These are phyloP conservation scores for Lophochroa leadbeateri DNA, from an alignment of 2,113 vertebrate species.

Conservation along the genomic window DNA sequence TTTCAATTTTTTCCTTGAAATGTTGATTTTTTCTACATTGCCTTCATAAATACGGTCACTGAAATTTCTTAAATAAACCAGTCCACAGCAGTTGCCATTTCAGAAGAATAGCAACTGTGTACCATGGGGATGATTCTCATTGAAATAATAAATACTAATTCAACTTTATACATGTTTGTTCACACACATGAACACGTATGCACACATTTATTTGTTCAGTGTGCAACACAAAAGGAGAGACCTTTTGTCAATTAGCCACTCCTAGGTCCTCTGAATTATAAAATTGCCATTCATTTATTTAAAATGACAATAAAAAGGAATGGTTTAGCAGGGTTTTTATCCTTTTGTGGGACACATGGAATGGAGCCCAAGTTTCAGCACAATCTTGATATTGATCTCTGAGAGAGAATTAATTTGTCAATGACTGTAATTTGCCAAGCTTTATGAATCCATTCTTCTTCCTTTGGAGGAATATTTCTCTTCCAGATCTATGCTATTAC, in stretches of 20 bases:
- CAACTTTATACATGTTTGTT: not conserved
- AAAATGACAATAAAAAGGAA: slow-evolving; percentile 41
- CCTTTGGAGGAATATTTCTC: slow-evolving; percentile 52
- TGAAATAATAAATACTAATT: not conserved
- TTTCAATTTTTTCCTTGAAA: not conserved
- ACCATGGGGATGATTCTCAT: not conserved
- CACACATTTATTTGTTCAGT: not conserved
- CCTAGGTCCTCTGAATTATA: slow-evolving; percentile 17
- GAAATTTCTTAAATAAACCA: not conserved
- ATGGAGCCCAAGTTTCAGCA: slow-evolving; percentile 35
- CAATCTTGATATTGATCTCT: slow-evolving; percentile 61
- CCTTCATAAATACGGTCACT: not conserved
- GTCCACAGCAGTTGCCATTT: not conserved
- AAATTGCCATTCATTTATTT: slow-evolving; percentile 45
- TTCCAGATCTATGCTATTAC: slow-evolving; percentile 24
- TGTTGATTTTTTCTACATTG: not conserved
- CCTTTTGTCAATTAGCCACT: not conserved
- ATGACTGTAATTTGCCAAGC: slow-evolving; percentile 66
- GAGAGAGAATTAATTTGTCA: slow-evolving; percentile 65
- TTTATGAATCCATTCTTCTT: slow-evolving; percentile 69
- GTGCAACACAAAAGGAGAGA: not conserved
- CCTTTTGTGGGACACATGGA: slow-evolving; percentile 40
- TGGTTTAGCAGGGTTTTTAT: slow-evolving; percentile 28
- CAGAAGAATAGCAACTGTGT: not conserved
- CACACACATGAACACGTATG: not conserved